phyloP scores from a whole-genome alignment of 2,888 invertebrate genomes.

The Tipula unca region DNA sequence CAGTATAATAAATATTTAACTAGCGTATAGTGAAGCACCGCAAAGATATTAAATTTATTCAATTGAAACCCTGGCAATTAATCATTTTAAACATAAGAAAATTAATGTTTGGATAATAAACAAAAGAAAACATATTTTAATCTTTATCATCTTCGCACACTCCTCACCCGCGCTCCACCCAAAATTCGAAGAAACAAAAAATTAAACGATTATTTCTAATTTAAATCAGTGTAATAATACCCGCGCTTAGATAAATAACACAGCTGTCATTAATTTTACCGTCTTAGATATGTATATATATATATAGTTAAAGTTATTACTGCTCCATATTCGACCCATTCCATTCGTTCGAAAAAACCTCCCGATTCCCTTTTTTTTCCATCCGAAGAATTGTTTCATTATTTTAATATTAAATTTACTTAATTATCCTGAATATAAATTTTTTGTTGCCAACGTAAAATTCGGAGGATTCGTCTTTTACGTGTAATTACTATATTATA shows the following conservation, averaged over 20 bases:
- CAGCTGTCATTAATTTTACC: neutral
- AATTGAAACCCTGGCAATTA: neutral
- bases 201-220: neutral
- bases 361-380: neutral
- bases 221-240: neutral
- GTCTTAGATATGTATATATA: no score
- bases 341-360: neutral
- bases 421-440: neutral
- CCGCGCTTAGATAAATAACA: neutral
- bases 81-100: neutral
- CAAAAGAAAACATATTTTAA: neutral
- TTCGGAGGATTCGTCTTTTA: neutral
- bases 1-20: neutral
- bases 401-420: neutral
- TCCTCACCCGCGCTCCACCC: neutral
- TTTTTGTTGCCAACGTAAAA: neutral
- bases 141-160: neutral
- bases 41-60: neutral
- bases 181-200: neutral
- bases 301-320: neutral
- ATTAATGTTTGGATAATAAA: neutral
- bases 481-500: neutral
- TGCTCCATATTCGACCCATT: neutral
- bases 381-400: neutral
- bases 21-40: neutral